Conservation (phyloP, 2,113 vertebrate genomes). For the Danio rerio region GRCz12tu NC_133180.1:3464001-3464500, state of each 20-base stretch:
- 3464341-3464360: constrained; percentile 60
- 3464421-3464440: not conserved
- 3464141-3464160: constrained; percentile 38
- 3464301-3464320: constrained; percentile 62
- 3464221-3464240: constrained; percentile 61
- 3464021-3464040: too few relatives aligned
- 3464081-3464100: too few relatives aligned
- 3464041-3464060: too few relatives aligned
- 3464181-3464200: constrained; percentile 57
- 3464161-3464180: constrained; percentile 70
- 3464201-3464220: constrained; percentile 56
- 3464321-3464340: constrained; percentile 36
- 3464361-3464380: constrained; percentile 35
- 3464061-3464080: too few relatives aligned
- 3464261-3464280: constrained; percentile 62
- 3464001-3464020: too few relatives aligned
- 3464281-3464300: constrained; percentile 56
- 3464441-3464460: not conserved
- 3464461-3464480: not conserved
- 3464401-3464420: not conserved
- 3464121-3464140: constrained; percentile 7
- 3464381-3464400: not conserved
- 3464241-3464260: constrained; percentile 66
- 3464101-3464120: not conserved
- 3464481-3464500: not conserved